Evolutionary conservation across 2,888 invertebrate species (phyloP).

Genomic region (Xiphydria camelus): DNA sequence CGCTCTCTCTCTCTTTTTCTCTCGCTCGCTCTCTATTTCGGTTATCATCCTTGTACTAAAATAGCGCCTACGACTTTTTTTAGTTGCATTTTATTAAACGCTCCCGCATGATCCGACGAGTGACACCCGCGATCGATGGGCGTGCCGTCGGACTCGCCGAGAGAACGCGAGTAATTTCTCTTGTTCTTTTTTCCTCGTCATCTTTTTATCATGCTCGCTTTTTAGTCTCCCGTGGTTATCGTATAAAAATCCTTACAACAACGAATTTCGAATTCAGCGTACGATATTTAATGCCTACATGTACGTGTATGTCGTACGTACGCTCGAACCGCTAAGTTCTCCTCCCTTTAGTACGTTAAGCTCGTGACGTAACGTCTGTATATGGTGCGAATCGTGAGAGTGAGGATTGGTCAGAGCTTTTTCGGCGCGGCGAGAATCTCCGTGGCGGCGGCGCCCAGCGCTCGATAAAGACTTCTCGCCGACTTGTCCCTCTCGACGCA

Average conservation of each 20-base stretch:
- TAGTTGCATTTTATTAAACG: constrained; percentile 1
- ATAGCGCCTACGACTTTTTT: constrained; percentile 12
- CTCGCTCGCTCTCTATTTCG: constrained; percentile 9
- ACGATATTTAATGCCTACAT: constrained; percentile 1
- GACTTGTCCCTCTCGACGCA: neutral
- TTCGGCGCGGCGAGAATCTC: neutral
- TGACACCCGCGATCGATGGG: neutral
- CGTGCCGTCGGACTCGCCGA: neutral
- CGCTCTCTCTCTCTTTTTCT: constrained; percentile 5
- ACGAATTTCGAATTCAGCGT: neutral
- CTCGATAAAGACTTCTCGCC: constrained; percentile 6
- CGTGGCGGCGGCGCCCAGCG: neutral
- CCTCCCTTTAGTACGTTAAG: constrained; percentile 32
- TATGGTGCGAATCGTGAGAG: constrained; percentile 17
- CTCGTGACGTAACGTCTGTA: constrained; percentile 31
- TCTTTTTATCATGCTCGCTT: neutral
- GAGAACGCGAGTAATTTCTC: neutral
- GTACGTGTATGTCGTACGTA: too few relatives aligned
- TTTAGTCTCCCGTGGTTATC: neutral
- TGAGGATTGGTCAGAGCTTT: constrained; percentile 10
- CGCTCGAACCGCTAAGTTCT: constrained; percentile 1
- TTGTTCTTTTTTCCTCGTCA: neutral
- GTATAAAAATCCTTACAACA: constrained; percentile 3
- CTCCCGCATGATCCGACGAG: neutral
- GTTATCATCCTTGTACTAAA: constrained; percentile 23